phyloP scores from a whole-genome alignment of 2,888 invertebrate species.

The Caenorhabditis becei region DNA sequence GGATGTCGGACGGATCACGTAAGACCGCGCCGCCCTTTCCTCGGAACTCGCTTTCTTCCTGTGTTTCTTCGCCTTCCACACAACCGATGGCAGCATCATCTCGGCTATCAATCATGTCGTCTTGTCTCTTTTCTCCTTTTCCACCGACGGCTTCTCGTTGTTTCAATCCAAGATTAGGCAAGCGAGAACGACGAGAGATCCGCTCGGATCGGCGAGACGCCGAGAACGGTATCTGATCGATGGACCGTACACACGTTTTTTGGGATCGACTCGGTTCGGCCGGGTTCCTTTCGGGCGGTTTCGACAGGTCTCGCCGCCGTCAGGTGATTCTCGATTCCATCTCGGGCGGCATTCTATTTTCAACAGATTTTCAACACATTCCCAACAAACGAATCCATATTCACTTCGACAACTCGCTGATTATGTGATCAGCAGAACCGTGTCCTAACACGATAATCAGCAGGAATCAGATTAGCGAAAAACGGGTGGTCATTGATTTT shows the following conservation, averaged over 20 bases:
- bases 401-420: no score
- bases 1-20: conserved; percentile 38
- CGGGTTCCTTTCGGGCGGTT: not conserved
- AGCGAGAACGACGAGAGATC: not conserved
- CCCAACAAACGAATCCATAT: no score
- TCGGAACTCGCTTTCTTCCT: conserved; percentile 44
- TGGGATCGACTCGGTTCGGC: conserved; percentile 8
- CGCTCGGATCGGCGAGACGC: not conserved
- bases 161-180: conserved; percentile 28
- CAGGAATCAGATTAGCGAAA: no score
- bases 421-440: no score
- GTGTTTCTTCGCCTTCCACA: not conserved
- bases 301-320: conserved; percentile 38
- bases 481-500: no score
- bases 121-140: not conserved
- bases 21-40: conserved; percentile 44
- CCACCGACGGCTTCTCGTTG: conserved; percentile 9
- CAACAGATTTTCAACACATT: not conserved
- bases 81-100: conserved; percentile 26
- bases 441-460: no score
- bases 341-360: not conserved
- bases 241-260: conserved; percentile 44
- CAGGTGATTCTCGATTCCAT: conserved; percentile 38
- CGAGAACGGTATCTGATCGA: conserved; percentile 41
- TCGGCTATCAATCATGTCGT: conserved; percentile 36